These are phyloP conservation scores for Spisula subtruncata DNA, from an alignment of 2,888 invertebrate genomes.

Conservation along the genomic window DNA sequence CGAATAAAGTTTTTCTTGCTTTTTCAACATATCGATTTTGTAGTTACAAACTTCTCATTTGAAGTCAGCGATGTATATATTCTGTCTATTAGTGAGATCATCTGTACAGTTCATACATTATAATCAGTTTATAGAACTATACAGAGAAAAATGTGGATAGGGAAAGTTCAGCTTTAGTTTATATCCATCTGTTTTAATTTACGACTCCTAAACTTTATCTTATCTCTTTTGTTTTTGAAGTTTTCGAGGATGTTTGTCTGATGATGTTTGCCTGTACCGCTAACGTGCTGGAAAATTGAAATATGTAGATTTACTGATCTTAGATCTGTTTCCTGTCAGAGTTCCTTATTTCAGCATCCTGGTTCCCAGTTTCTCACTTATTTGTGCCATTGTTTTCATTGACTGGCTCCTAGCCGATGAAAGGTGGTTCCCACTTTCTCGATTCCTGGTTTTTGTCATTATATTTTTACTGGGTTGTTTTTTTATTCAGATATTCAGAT, in stretches of 20 bases:
- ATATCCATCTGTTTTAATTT: conserved; percentile 51
- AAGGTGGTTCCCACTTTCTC: not conserved
- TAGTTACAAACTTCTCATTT: too few species aligned
- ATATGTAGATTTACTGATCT: conserved; percentile 20
- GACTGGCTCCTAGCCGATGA: not conserved
- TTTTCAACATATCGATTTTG: too few species aligned
- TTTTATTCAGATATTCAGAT: not conserved
- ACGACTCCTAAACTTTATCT: conserved; percentile 47
- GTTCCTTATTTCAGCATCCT: not conserved
- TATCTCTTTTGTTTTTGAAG: conserved; percentile 44
- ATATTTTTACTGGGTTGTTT: not conserved
- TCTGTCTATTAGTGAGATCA: not conserved
- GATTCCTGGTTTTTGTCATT: not conserved
- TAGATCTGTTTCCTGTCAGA: conserved; percentile 20
- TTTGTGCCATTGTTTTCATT: conserved; percentile 1
- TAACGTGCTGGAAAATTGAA: conserved; percentile 30
- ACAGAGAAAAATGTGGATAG: conserved; percentile 26
- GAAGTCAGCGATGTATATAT: too few species aligned
- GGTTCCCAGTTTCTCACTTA: not conserved
- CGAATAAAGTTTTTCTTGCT: too few species aligned
- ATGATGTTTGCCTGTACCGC: conserved; percentile 36
- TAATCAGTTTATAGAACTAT: not conserved
- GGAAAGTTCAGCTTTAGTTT: conserved; percentile 46
- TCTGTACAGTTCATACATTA: not conserved
- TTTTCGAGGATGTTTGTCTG: conserved; percentile 16